These are phyloP conservation scores for Lasioglossum albipes DNA, from an alignment of 1,140 invertebrate species.

Conservation along the genomic window DNA sequence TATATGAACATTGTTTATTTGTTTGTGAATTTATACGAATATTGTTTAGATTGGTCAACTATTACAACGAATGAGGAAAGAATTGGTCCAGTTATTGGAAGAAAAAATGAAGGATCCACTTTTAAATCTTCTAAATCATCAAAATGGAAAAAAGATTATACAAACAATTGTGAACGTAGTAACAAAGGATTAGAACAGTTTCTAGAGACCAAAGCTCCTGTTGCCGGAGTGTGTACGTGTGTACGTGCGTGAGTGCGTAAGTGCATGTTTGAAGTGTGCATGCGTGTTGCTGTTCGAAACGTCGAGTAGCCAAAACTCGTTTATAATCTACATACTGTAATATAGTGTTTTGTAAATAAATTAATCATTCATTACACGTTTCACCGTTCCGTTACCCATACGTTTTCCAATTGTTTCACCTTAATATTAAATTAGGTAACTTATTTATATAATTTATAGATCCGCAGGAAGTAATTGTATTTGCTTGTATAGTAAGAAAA, in stretches of 20 bases:
- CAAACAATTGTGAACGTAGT: conserved; percentile 88
- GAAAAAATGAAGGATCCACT: conserved; percentile 90
- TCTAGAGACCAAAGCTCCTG: no score
- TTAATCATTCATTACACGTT: no score
- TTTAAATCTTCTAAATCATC: conserved; percentile 87
- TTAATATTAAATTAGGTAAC: conserved; percentile 1
- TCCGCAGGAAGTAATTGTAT: neutral
- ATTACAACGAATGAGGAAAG: conserved; percentile 86
- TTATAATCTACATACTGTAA: no score
- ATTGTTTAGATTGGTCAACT: conserved; percentile 86
- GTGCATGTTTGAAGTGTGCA: no score
- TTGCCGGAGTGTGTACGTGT: no score
- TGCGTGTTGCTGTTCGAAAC: no score
- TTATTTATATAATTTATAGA: neutral
- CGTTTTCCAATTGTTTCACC: neutral
- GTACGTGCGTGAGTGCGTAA: no score
- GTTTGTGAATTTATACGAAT: conserved; percentile 18
- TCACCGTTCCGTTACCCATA: no score
- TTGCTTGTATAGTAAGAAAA: neutral
- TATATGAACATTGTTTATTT: neutral
- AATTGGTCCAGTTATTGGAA: conserved; percentile 87
- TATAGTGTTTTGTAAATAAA: no score
- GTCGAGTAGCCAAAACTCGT: no score
- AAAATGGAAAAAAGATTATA: conserved; percentile 89
- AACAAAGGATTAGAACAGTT: conserved; percentile 78